Evolutionary conservation across 2,113 vertebrate species (phyloP), one percentile per base, ranked within the genome.

Genomic region (Prunella fulvescens): DNA sequence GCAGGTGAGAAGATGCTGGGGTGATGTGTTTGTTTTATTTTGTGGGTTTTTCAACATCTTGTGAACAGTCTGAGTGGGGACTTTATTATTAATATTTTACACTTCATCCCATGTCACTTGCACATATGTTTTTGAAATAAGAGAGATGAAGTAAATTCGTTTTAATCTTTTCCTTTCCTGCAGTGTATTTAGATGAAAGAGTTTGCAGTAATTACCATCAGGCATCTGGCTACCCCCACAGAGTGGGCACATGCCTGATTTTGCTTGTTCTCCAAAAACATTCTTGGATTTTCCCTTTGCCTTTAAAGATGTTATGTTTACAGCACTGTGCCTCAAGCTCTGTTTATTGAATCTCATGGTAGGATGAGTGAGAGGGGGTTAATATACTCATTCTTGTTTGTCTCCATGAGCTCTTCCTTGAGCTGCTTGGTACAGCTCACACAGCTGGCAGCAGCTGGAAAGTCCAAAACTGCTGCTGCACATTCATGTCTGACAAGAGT

Each of bases 1-100:
- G 14, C 80, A 94, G 51, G 66, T 58, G 71, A 77, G 73, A 72
- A 96, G 97, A 92, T 89, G 70, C 91, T 91, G 64, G 10, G 8
- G 0, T 1, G 3, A 9, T 37, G 79, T 24, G 13, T 87, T 53
- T 54, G 18, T 28, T 86, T 20, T 44, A n/a, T 78, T 71, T 71
- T 62, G 5, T 29, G 23, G 25, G 16, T 1, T 24, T 62, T 96
- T 88, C 73, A 40, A 37, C 33, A n/a, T 90, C 70, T 79, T 77
- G 77, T 86, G 86, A 97, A 85, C 72, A 86, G 58, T 81, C 82
- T 95, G 51, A 73, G 18, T 3, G 12, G 33, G 9, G 42, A 88
- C 51, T 83, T 80, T 25, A 51, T 92, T 90, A 61, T 71, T 80
- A 70, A 33, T 70, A 50, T 82, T 71, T 90, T 39, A 24, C 33